phyloP scores from a whole-genome alignment of 2,797 vertebrate species.

The Brachyrhaphis roseni region DNA sequence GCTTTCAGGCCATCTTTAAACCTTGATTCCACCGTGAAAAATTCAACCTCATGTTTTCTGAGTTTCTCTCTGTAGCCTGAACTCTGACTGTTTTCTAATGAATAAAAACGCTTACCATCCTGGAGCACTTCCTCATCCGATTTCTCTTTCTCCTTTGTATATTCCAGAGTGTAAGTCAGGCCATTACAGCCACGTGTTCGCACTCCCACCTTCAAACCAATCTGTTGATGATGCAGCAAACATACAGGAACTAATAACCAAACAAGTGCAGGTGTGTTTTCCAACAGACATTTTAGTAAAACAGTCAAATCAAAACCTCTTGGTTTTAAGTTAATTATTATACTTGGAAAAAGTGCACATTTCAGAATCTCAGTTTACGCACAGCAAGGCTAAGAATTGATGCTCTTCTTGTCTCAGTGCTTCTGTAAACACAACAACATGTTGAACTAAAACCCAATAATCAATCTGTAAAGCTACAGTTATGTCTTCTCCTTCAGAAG shows the following conservation, averaged over 20 bases:
- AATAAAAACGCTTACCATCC: slow-evolving; percentile 84
- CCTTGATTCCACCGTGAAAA: background rate
- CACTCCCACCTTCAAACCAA: slow-evolving; percentile 94
- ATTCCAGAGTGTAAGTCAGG: slow-evolving; percentile 94
- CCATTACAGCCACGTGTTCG: slow-evolving; percentile 97
- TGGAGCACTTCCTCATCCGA: slow-evolving; percentile 97
- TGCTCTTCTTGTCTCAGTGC: background rate
- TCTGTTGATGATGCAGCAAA: slow-evolving; percentile 72
- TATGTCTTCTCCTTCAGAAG: background rate
- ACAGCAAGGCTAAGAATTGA: background rate
- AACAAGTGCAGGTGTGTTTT: background rate
- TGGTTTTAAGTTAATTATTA: background rate
- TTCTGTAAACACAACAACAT: slow-evolving; percentile 6
- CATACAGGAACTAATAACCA: background rate
- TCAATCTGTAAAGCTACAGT: background rate
- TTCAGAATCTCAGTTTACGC: background rate
- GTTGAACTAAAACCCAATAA: background rate
- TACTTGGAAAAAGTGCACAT: background rate
- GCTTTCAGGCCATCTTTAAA: background rate
- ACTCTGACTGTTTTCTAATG: background rate
- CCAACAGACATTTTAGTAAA: background rate
- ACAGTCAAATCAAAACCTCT: background rate
- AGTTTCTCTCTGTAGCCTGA: background rate
- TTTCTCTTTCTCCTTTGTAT: slow-evolving; percentile 89
- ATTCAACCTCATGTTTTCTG: background rate